Base-by-base conservation (phyloP, 2,797 vertebrate species). In the Knipowitschia caucasica region DNA sequence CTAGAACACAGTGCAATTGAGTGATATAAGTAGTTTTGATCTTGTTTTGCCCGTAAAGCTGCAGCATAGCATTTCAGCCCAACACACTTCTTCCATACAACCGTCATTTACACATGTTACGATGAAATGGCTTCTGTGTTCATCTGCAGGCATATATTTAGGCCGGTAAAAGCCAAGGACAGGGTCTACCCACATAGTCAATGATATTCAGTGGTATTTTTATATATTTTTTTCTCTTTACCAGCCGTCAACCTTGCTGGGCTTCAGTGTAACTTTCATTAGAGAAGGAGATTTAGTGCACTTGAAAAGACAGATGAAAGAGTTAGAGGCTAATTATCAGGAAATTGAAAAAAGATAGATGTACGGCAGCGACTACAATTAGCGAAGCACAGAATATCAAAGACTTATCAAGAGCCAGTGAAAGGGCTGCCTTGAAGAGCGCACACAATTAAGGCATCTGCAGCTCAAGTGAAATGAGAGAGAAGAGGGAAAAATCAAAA, bases 241-340 rank as follows among this genome's bases (percentile, higher is more conserved):
- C 77, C 84, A 82, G 81, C 80, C 83, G 80, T 86, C 86, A 88
- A 87, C 86, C 86, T 87, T 86, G 85, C 86, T 87, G 81, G 85
- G 79, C 69, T 47, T 84, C 79, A 83, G 82, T 85, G 83, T 87
- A 88, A 85, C 84, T 88, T 89, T 88, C 83, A 88, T 87, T 88
- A 89, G 82, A 85, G 83, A 79, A 74, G 78, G 84, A 86, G 83
- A 86, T 87, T 88, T 87, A 85, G 81, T 86, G 84, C 80, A 80
- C 88, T 88, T 84, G 86, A 88, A 86, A 89, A 87, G 84, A 89
- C 86, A 86, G 85, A 88, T 87, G 87, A 89, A 89, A 89, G 87
- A 86, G 85, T 86, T 87, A 85, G 83, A 84, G 83, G 87, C 87
- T 86, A 89, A 89, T 87, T 88, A 88, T 88, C 85, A 86, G 87